Percentiles rank a stretch among this genome's conserved stretches.
phyloP scores from a whole-genome alignment of 2,797 vertebrate species.

The Gastrophryne carolinensis region DNA sequence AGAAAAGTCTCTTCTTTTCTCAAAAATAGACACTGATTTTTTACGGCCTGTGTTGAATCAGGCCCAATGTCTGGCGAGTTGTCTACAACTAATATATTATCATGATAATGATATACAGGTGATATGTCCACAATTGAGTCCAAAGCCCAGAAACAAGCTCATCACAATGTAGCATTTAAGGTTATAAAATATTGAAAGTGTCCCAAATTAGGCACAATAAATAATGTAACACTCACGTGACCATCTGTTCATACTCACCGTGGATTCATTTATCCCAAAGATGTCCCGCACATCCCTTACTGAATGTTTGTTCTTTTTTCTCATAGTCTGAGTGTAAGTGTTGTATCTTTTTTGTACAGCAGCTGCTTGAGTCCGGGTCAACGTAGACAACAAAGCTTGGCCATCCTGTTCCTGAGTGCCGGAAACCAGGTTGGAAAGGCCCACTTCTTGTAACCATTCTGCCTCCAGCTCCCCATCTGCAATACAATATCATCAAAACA shows the following conservation, averaged over 20 bases:
- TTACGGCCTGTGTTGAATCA: too few species aligned
- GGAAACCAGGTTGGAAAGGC: constrained; percentile 81
- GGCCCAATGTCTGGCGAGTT: too few species aligned
- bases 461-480: constrained; percentile 90
- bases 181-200: too few species aligned
- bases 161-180: too few species aligned
- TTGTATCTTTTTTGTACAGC: constrained; percentile 87
- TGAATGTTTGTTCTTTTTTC: constrained; percentile 81
- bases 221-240: too few species aligned
- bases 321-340: constrained; percentile 88
- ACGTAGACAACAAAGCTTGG: constrained; percentile 85
- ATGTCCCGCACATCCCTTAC: constrained; percentile 84
- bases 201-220: too few species aligned
- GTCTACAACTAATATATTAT: too few species aligned
- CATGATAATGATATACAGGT: too few species aligned
- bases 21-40: too few species aligned
- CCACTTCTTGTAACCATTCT: constrained; percentile 88
- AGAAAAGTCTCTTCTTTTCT: too few species aligned
- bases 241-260: constrained; percentile 65
- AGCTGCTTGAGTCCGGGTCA: constrained; percentile 85
- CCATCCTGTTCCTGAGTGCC: constrained; percentile 76
- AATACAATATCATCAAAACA: constrained; percentile 1
- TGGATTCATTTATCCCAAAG: constrained; percentile 70
- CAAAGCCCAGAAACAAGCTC: too few species aligned
- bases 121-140: too few species aligned